Base-by-base conservation (phyloP, 2,113 vertebrate genomes). In the Thinocorus orbignyianus region DNA sequence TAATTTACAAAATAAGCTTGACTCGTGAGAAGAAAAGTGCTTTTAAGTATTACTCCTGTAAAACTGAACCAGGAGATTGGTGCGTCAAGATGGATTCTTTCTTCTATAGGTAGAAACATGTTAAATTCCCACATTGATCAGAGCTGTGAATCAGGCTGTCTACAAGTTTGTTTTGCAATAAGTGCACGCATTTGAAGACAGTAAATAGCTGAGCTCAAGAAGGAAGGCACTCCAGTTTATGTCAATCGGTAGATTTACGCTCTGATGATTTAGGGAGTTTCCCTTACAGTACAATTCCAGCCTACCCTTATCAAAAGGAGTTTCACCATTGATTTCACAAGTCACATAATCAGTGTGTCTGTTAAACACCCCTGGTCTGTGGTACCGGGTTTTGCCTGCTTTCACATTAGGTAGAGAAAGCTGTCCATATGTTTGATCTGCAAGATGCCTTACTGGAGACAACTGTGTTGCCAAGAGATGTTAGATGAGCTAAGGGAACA, bases 201-300 rank as follows among this genome's bases (percentile, higher is more conserved):
- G 33, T 70, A 57, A 86, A 61, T 16, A 52, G 25, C 8, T n/a
- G 54, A 86, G 19, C 31, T 55, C 5, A 24, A 70, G 68, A 81
- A 57, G 5, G 10, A 37, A 77, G 35, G 16, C 28, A 57, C 28
- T 37, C 28, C 9, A 19, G 6, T 57, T 91, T 51, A 41, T 7
- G 18, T 22, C 13, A 33, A 1, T 39, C 19, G 9, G 8, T 61
- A 86, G 68, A 71, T n/a, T 41, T 31, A 17, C 1, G 2, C n/a
- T 23, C 37, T 44, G 14, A 77, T 39, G 12, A 61, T 69, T 86
- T 65, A 60, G 61, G 28, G 87, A 26, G 6, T 48, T 66, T 57
- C 73, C 19, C 10, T 5, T 42, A 1, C 2, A 2, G 13, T 85
- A 23, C 20, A 1, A 1, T 74, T 71, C 24, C 52, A 73, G 14